Evolutionary conservation across 1,140 invertebrate genomes (phyloP).

Genomic region (Lucilia cuprina): DNA sequence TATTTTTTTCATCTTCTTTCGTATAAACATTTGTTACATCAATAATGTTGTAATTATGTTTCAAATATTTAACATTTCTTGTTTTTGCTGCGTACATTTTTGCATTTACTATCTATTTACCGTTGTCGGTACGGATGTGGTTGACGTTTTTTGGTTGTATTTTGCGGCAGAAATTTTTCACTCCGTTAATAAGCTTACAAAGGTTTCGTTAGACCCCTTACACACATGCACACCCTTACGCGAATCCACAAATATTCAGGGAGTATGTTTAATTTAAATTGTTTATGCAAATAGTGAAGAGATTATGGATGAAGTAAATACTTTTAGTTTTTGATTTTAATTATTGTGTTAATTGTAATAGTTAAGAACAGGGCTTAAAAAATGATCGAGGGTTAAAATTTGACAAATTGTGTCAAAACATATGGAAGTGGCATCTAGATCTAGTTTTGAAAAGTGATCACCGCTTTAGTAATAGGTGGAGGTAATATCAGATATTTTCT

Average conservation of each 20-base stretch:
- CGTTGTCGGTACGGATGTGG: conserved; percentile 20
- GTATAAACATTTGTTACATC: conserved; percentile 17
- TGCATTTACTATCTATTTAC: background rate
- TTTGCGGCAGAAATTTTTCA: background rate
- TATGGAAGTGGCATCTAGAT: no score
- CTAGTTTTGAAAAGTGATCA: no score
- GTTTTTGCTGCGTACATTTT: background rate
- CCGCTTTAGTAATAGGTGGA: no score
- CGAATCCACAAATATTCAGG: background rate
- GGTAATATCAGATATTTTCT: no score
- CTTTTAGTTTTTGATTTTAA: background rate
- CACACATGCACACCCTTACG: background rate
- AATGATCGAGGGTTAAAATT: no score
- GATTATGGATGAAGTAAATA: background rate
- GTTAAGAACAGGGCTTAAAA: no score
- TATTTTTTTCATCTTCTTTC: no score
- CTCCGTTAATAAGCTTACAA: background rate
- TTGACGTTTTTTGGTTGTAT: conserved; percentile 21
- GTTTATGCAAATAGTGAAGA: background rate
- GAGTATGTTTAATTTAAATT: background rate
- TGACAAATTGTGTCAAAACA: no score
- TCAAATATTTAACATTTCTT: conserved; percentile 5
- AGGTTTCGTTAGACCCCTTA: background rate
- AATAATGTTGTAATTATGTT: conserved; percentile 26
- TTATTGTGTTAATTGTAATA: no score